Evolutionary conservation across 2,888 invertebrate species (phyloP).

Genomic region (Scelioninae gen. 2): DNA sequence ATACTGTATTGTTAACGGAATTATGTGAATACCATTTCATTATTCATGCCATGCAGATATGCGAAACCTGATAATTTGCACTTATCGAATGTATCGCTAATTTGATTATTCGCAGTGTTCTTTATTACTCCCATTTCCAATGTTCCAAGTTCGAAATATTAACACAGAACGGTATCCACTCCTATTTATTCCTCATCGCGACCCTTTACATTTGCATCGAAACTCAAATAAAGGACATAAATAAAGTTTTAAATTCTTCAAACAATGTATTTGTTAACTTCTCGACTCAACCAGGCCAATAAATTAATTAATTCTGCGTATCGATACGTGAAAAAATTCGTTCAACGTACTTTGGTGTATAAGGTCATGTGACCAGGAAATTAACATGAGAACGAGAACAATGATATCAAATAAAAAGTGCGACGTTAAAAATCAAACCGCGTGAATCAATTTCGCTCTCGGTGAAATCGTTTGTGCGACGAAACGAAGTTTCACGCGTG

Average conservation of each 20-base stretch:
- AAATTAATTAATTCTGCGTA: too few species aligned
- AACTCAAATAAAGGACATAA: too few species aligned
- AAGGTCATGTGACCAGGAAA: too few species aligned
- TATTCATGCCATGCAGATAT: conserved; percentile 32
- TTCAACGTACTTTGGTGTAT: too few species aligned
- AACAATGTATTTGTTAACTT: too few species aligned
- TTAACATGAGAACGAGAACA: not conserved
- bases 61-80: conserved; percentile 30
- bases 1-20: conserved; percentile 40
- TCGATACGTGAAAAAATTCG: too few species aligned
- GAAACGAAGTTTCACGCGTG: conserved; percentile 37
- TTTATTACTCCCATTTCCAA: conserved; percentile 11
- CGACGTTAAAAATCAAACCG: conserved; percentile 30
- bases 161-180: too few species aligned
- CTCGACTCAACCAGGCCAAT: too few species aligned
- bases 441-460: conserved; percentile 29
- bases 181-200: too few species aligned
- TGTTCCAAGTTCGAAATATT: not conserved
- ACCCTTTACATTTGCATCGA: too few species aligned
- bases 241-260: too few species aligned
- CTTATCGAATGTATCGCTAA: conserved; percentile 31
- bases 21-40: conserved; percentile 33
- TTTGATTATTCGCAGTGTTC: conserved; percentile 34
- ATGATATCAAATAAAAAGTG: conserved; percentile 8
- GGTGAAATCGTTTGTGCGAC: conserved; percentile 38